Evolutionary conservation across 2,797 vertebrate genomes (phyloP).

Genomic region (Bradypodion pumilum): DNA sequence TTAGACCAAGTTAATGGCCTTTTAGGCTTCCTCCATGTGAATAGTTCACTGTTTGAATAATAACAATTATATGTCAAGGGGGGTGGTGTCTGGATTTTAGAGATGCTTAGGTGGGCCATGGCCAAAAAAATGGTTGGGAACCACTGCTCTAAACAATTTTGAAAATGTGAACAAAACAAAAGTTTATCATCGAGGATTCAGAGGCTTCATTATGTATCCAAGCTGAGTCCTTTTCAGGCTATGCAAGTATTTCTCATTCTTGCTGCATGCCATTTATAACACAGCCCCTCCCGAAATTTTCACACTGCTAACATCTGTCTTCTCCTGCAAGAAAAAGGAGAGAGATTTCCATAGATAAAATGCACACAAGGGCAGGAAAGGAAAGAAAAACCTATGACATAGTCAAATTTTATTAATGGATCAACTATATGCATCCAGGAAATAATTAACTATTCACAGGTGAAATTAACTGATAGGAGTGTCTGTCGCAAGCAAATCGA

Average conservation of each 20-base stretch:
- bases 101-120: no score
- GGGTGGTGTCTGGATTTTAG: no score
- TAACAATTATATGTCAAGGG: no score
- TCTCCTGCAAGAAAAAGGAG: constrained; percentile 47
- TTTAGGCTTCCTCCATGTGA: no score
- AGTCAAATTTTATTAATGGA: constrained; percentile 96
- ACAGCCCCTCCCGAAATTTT: constrained; percentile 57
- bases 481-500: constrained; percentile 85
- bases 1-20: no score
- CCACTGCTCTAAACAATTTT: constrained; percentile 33
- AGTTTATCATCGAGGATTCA: constrained; percentile 56
- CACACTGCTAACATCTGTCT: constrained; percentile 71
- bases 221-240: constrained; percentile 53
- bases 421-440: constrained; percentile 86
- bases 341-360: constrained; percentile 77
- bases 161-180: constrained; percentile 38
- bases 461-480: constrained; percentile 96
- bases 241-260: constrained; percentile 63
- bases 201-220: constrained; percentile 64
- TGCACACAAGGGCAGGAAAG: constrained; percentile 74
- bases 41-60: no score
- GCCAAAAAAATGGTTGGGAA: no score
- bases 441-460: constrained; percentile 99
- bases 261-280: constrained; percentile 60
- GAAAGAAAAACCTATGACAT: constrained; percentile 81